Conservation (phyloP, 1,140 invertebrate species). For the Lepidurus apus region DNA sequence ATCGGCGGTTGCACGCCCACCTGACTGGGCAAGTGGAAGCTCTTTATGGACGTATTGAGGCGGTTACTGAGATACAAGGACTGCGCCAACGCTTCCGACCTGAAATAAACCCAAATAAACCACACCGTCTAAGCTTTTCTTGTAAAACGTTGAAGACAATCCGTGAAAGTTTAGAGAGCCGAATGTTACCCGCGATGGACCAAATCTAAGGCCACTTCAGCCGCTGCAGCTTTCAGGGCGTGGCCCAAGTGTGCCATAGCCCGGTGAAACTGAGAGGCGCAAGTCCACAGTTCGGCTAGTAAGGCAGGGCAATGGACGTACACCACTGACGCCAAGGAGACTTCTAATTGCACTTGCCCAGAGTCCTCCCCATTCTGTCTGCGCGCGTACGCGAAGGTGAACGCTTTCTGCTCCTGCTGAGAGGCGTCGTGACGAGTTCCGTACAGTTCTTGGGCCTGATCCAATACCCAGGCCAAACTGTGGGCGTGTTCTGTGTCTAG, state of each 20-base stretch:
- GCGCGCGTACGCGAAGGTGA: constrained; percentile 40
- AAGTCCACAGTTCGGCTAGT: constrained; percentile 73
- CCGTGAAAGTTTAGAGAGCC: constrained; percentile 8
- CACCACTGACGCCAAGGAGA: constrained; percentile 85
- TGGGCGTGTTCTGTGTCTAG: constrained; percentile 38
- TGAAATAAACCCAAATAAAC: neutral
- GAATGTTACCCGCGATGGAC: constrained; percentile 51
- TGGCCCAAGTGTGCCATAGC: constrained; percentile 67
- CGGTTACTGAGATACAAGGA: neutral
- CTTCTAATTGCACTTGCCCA: constrained; percentile 52
- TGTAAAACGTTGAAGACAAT: constrained; percentile 36
- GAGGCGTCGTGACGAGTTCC: constrained; percentile 41
- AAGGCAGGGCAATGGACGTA: constrained; percentile 86
- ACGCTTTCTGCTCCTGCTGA: constrained; percentile 37
- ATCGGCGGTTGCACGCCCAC: neutral
- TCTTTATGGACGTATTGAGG: neutral
- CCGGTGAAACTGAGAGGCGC: constrained; percentile 66
- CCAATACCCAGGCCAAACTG: constrained; percentile 32
- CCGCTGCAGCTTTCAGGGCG: constrained; percentile 81
- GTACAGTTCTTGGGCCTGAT: constrained; percentile 32
- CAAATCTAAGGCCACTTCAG: constrained; percentile 86
- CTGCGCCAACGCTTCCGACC: neutral
- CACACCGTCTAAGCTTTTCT: neutral
- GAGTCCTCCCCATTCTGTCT: constrained; percentile 26
- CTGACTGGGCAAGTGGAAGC: neutral